Evolutionary conservation across 2,888 invertebrate species (phyloP).

Genomic region (Synanthedon tipuliformis): DNA sequence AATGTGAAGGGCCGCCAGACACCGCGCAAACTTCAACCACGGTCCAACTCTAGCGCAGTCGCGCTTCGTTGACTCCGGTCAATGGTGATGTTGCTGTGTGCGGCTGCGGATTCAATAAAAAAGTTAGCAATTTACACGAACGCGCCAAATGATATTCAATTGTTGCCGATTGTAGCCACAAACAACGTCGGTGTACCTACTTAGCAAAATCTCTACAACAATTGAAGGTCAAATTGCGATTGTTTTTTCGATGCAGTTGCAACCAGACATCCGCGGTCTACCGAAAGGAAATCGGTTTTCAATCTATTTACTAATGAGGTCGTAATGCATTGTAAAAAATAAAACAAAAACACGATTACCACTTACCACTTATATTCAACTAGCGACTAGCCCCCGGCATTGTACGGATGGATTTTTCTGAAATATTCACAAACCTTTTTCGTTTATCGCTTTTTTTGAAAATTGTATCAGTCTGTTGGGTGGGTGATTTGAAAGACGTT

Average conservation of each 20-base stretch:
- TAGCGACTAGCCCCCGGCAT: constrained; percentile 21
- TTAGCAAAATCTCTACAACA: constrained; percentile 26
- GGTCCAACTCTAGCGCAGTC: constrained; percentile 9
- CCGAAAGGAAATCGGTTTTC: constrained; percentile 41
- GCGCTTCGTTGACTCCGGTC: constrained; percentile 15
- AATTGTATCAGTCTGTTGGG: no score
- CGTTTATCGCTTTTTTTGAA: no score
- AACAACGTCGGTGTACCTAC: constrained; percentile 9
- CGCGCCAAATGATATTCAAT: constrained; percentile 20
- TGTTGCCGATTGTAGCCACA: constrained; percentile 11
- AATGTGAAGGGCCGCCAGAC: constrained; percentile 8
- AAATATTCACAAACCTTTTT: no score
- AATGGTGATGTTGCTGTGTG: constrained; percentile 10
- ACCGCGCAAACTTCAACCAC: constrained; percentile 3
- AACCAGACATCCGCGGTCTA: constrained; percentile 19
- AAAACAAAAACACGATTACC: constrained; percentile 38
- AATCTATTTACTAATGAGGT: constrained; percentile 43
- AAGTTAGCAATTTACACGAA: constrained; percentile 11
- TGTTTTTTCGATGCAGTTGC: constrained; percentile 41
- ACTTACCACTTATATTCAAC: constrained; percentile 24
- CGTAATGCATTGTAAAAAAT: constrained; percentile 40
- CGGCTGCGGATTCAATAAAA: constrained; percentile 10
- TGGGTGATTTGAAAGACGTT: no score
- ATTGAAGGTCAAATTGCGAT: constrained; percentile 39
- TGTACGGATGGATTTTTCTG: no score